Percentiles rank a stretch among this genome's conserved stretches.
These are phyloP conservation scores for Quiscalus mexicanus DNA, from an alignment of 2,113 vertebrate genomes.

Conservation along the genomic window DNA sequence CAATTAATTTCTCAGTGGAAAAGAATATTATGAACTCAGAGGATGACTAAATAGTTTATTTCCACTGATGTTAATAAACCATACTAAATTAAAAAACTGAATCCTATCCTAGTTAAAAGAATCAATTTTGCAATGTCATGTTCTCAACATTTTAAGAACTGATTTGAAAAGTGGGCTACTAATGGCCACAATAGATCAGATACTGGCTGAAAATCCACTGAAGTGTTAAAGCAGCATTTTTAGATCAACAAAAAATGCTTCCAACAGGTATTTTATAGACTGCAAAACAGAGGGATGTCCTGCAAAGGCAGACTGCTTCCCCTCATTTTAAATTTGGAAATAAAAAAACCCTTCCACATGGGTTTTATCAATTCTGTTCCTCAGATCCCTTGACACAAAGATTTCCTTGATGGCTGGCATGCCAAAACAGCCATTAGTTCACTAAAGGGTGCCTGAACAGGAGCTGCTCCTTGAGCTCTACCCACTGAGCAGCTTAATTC, in stretches of 20 bases:
- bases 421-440: background rate
- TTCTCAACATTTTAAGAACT: background rate
- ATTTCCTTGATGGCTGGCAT: background rate
- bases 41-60: background rate
- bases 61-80: background rate
- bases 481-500: background rate
- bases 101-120: background rate
- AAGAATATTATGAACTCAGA: background rate
- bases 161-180: background rate
- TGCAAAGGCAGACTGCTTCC: background rate
- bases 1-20: background rate
- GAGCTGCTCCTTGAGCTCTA: background rate
- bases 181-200: background rate
- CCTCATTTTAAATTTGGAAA: accelerated
- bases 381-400: background rate
- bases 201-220: background rate
- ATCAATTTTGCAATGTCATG: background rate
- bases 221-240: background rate
- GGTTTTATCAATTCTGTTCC: background rate
- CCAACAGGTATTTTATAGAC: background rate
- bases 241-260: background rate
- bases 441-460: background rate
- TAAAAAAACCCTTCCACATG: accelerated
- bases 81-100: background rate
- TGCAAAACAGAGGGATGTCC: background rate